phyloP scores from a whole-genome alignment of 1,140 invertebrate genomes.

The Drosophila rhopaloa region DNA sequence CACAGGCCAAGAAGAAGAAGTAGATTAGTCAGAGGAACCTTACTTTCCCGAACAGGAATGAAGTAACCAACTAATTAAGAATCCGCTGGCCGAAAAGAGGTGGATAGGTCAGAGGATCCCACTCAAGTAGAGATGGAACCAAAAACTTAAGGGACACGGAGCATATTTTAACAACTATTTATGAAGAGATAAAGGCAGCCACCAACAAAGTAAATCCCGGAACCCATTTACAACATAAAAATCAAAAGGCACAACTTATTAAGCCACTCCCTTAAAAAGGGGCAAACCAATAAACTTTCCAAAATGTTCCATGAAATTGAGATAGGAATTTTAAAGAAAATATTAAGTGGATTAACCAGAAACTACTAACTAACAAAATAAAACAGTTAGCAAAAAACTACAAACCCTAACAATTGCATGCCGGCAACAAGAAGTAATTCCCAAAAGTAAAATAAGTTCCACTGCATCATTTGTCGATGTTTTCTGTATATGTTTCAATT shows the following conservation, averaged over 20 bases:
- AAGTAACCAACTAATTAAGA: neutral
- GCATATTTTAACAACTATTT: neutral
- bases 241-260: neutral
- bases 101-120: too few relatives aligned
- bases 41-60: neutral
- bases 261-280: neutral
- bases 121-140: neutral
- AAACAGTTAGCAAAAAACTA: neutral
- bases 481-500: slow-evolving; percentile 63
- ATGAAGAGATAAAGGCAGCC: neutral
- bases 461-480: slow-evolving; percentile 4
- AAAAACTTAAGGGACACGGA: neutral
- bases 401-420: neutral
- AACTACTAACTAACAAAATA: neutral
- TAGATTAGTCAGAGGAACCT: slow-evolving; percentile 16
- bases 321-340: neutral
- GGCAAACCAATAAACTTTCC: neutral
- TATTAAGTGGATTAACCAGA: neutral
- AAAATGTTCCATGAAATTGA: too few relatives aligned
- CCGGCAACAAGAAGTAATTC: neutral
- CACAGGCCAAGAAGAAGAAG: slow-evolving; percentile 86
- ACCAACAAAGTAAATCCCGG: neutral
- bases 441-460: slow-evolving; percentile 15
- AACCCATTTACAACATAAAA: too few relatives aligned
- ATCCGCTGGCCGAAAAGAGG: too few relatives aligned